Evolutionary conservation across 2,797 vertebrate species (phyloP).

Genomic region (Threskiornis aethiopicus): DNA sequence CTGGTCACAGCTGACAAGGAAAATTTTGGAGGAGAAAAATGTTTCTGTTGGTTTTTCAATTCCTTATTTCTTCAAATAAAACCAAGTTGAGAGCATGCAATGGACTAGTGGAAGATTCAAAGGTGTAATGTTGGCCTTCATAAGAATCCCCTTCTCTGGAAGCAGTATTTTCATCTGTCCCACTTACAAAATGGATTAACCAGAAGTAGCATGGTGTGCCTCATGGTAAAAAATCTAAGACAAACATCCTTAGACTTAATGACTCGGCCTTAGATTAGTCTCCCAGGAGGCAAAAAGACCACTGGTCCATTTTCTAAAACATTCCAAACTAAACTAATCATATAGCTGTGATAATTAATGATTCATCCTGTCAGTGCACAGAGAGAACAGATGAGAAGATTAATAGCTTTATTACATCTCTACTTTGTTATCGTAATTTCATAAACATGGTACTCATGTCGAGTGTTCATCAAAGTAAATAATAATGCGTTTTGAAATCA

Average conservation of each 20-base stretch:
- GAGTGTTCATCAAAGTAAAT: slow-evolving; percentile 47
- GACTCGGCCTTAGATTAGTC: not conserved
- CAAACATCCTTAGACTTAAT: slow-evolving; percentile 20
- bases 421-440: slow-evolving; percentile 36
- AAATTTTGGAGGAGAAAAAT: slow-evolving; percentile 27
- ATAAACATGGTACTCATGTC: slow-evolving; percentile 9
- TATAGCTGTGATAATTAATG: slow-evolving; percentile 19
- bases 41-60: not conserved
- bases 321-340: slow-evolving; percentile 16
- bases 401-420: slow-evolving; percentile 13
- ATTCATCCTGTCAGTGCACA: slow-evolving; percentile 11
- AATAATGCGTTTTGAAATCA: slow-evolving; percentile 51
- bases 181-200: slow-evolving; percentile 29
- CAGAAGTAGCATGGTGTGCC: not conserved
- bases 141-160: not conserved
- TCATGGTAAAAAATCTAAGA: slow-evolving; percentile 41
- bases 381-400: not conserved
- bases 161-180: slow-evolving; percentile 25
- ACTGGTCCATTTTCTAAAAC: not conserved
- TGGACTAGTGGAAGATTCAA: not conserved
- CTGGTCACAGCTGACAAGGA: slow-evolving; percentile 20
- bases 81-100: not conserved
- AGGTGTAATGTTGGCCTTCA: not conserved
- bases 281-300: not conserved
- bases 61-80: slow-evolving; percentile 28